Percentiles rank a stretch among this genome's conserved stretches.
Conservation (phyloP, 2,113 vertebrate genomes). For the Odontesthes bonariensis region DNA sequence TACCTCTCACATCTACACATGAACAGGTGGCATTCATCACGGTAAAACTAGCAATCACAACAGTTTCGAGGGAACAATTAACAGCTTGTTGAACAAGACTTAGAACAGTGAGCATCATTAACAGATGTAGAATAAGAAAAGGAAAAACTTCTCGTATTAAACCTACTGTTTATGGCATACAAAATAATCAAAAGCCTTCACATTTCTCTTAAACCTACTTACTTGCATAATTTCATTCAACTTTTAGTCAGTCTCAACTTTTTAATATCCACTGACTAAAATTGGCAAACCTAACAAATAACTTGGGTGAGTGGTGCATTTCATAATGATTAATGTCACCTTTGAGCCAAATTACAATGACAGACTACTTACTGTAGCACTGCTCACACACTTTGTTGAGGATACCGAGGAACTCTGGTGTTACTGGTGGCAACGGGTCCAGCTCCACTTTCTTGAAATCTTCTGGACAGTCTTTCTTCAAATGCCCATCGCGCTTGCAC, state of each 20-base stretch:
- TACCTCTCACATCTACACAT: not conserved
- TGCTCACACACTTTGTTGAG: constrained; percentile 91
- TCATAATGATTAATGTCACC: not conserved
- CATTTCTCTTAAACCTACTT: no score
- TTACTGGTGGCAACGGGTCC: constrained; percentile 87
- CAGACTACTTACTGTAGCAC: constrained; percentile 87
- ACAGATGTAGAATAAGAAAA: not conserved
- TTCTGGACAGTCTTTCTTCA: constrained; percentile 94
- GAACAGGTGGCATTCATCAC: constrained; percentile 18
- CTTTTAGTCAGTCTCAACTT: no score
- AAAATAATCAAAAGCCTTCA: not conserved
- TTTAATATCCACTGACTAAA: no score
- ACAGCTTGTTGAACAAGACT: constrained; percentile 2
- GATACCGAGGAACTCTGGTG: constrained; percentile 84
- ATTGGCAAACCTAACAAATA: no score
- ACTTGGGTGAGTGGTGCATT: not conserved
- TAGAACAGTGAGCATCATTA: no score
- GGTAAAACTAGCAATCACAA: constrained; percentile 5
- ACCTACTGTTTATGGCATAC: not conserved
- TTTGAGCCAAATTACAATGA: not conserved
- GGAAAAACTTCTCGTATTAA: not conserved
- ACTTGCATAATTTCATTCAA: no score
- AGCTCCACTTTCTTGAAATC: constrained; percentile 95
- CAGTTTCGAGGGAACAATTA: not conserved
- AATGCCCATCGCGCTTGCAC: constrained; percentile 93